These are phyloP conservation scores for Steinernema hermaphroditum DNA, from an alignment of 2,888 invertebrate species.

Conservation along the genomic window DNA sequence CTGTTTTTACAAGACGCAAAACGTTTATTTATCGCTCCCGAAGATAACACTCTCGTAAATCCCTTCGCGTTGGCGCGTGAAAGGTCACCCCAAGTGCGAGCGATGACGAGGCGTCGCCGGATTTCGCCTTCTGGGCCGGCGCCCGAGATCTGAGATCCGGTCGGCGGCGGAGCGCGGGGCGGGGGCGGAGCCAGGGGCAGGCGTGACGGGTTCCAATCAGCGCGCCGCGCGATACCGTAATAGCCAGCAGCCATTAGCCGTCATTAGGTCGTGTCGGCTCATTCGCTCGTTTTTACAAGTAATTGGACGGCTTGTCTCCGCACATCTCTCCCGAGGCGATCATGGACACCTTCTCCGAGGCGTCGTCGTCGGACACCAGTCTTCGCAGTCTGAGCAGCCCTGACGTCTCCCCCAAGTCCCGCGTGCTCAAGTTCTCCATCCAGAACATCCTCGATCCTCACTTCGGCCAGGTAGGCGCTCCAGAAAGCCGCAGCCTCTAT, in stretches of 20 bases:
- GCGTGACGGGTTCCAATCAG: constrained; percentile 25
- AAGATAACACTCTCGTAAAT: constrained; percentile 21
- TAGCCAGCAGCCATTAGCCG: constrained; percentile 22
- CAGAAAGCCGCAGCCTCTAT: no score
- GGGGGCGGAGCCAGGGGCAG: background rate
- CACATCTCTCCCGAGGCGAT: background rate
- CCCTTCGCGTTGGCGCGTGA: constrained; percentile 1
- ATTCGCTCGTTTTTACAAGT: constrained; percentile 29
- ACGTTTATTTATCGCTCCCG: background rate
- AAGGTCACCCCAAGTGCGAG: constrained; percentile 19
- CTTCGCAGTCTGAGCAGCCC: constrained; percentile 19
- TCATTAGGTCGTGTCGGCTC: constrained; percentile 27
- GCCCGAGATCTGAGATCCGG: background rate
- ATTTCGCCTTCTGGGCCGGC: background rate
- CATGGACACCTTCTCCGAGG: constrained; percentile 27
- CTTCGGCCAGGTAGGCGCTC: constrained; percentile 51
- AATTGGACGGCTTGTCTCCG: constrained; percentile 19
- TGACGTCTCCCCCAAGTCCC: constrained; percentile 11
- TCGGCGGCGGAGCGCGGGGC: background rate
- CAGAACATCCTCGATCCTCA: constrained; percentile 60
- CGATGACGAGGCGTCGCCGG: background rate
- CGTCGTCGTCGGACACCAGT: constrained; percentile 25
- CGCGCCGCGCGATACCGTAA: constrained; percentile 29
- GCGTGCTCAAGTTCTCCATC: constrained; percentile 60
- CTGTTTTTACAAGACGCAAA: constrained; percentile 26